Evolutionary conservation across 2,797 vertebrate species (phyloP).

Genomic region (Tragelaphus eurycerus): DNA sequence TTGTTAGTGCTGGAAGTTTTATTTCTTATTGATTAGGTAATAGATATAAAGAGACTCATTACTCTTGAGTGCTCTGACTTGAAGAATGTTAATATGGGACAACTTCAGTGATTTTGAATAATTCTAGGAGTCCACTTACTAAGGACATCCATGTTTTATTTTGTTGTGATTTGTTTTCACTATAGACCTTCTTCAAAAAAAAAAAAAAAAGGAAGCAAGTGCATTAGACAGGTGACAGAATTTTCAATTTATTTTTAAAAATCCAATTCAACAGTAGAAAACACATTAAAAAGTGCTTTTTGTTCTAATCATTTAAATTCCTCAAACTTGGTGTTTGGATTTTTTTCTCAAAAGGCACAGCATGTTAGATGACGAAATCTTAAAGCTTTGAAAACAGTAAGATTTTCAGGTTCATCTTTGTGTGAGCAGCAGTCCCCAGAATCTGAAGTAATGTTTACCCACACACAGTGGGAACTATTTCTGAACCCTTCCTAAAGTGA

Average conservation of each 20-base stretch:
- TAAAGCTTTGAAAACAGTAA: background rate
- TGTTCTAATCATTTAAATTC: background rate
- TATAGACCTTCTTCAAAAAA: slow-evolving; percentile 24
- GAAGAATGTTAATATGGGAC: slow-evolving; percentile 65
- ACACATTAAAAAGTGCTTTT: background rate
- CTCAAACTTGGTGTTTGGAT: background rate
- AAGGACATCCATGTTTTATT: background rate
- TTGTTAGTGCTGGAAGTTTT: slow-evolving; percentile 63
- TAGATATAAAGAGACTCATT: slow-evolving; percentile 73
- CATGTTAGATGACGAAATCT: background rate
- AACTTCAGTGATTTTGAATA: slow-evolving; percentile 60
- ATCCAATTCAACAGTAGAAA: slow-evolving; percentile 15
- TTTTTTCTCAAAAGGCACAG: background rate
- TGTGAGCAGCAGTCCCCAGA: background rate
- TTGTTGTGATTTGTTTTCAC: background rate
- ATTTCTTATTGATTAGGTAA: slow-evolving; percentile 82
- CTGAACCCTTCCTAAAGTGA: background rate
- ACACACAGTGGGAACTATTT: background rate
- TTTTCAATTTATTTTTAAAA: slow-evolving; percentile 30
- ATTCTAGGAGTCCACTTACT: background rate
- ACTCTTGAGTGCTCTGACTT: slow-evolving; percentile 37
- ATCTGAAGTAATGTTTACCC: background rate
- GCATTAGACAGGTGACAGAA: background rate
- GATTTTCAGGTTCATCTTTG: background rate
- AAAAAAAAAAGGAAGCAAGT: slow-evolving; percentile 52